A percentile compares a stretch with the other conserved stretches of the same genome.
These are phyloP conservation scores for Psittacula derbiana DNA, from an alignment of 2,797 vertebrate genomes.

Conservation along the genomic window DNA sequence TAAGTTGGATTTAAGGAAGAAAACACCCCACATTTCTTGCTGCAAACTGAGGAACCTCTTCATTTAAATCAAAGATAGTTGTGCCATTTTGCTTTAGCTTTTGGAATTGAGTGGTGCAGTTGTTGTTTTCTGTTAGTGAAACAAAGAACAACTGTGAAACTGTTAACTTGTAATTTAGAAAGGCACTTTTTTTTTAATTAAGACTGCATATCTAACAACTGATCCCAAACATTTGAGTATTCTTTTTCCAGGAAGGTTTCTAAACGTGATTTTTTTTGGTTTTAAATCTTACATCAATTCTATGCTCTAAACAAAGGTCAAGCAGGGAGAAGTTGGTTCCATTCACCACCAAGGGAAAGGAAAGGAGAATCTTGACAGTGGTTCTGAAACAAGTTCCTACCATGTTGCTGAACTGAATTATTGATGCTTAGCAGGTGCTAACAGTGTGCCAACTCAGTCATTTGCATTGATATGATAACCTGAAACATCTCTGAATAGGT, in stretches of 20 bases:
- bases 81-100: not conserved
- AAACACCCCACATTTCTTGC: not conserved
- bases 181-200: not conserved
- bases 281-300: not conserved
- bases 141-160: not conserved
- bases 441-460: not conserved
- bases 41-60: not conserved
- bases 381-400: not conserved
- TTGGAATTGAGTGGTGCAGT: not conserved
- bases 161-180: not conserved
- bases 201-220: not conserved
- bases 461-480: not conserved
- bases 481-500: not conserved
- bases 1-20: constrained; percentile 17
- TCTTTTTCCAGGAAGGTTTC: not conserved
- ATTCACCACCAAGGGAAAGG: not conserved
- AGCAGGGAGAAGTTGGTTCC: not conserved
- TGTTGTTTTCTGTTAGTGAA: not conserved
- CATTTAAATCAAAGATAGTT: not conserved
- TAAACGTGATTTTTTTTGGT: not conserved
- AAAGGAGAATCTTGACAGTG: not conserved
- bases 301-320: not conserved
- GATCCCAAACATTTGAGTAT: not conserved
- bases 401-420: not conserved
- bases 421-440: not conserved